A percentile compares a stretch with the other conserved stretches of the same genome.
Evolutionary conservation across 2,888 invertebrate genomes (phyloP).

Genomic region (Cryptocheilus praepositus): DNA sequence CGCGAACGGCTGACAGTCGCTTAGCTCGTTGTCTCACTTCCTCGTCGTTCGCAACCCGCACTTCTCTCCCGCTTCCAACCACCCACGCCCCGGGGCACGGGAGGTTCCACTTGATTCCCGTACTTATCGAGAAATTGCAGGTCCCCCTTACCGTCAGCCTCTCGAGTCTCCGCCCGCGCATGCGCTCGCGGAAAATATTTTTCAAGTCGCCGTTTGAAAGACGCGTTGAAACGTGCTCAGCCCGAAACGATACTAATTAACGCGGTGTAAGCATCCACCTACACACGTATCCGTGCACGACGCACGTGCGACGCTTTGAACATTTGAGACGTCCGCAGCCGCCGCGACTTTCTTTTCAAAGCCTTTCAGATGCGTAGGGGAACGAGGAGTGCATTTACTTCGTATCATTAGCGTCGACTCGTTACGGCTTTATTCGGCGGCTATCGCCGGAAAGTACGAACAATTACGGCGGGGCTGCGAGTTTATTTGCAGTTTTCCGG

Average conservation of each 20-base stretch:
- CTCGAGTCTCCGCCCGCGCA: background rate
- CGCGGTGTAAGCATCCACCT: background rate
- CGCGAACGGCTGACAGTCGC: constrained; percentile 15
- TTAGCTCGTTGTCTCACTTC: constrained; percentile 8
- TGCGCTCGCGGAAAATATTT: background rate
- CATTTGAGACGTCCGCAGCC: too few relatives aligned
- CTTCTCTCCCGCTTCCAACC: constrained; percentile 1
- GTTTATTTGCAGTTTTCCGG: too few relatives aligned
- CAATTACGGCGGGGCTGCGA: too few relatives aligned
- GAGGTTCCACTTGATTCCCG: constrained; percentile 5
- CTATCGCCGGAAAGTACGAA: too few relatives aligned
- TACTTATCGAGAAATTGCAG: constrained; percentile 42
- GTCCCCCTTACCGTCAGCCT: constrained; percentile 14
- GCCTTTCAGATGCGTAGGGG: too few relatives aligned
- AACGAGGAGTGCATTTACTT: too few relatives aligned
- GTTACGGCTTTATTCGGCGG: too few relatives aligned
- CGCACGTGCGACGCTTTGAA: too few relatives aligned
- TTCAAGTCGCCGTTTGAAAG: constrained; percentile 3
- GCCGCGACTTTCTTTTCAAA: too few relatives aligned
- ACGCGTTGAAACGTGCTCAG: constrained; percentile 14
- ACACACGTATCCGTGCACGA: background rate
- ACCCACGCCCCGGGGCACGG: background rate
- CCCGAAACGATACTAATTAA: constrained; percentile 18
- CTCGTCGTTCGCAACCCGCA: background rate
- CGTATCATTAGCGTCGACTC: too few relatives aligned